A percentile compares a stretch with the other conserved stretches of the same genome.
These are phyloP conservation scores for Empidonax traillii DNA, from an alignment of 2,113 vertebrate genomes.

Conservation along the genomic window DNA sequence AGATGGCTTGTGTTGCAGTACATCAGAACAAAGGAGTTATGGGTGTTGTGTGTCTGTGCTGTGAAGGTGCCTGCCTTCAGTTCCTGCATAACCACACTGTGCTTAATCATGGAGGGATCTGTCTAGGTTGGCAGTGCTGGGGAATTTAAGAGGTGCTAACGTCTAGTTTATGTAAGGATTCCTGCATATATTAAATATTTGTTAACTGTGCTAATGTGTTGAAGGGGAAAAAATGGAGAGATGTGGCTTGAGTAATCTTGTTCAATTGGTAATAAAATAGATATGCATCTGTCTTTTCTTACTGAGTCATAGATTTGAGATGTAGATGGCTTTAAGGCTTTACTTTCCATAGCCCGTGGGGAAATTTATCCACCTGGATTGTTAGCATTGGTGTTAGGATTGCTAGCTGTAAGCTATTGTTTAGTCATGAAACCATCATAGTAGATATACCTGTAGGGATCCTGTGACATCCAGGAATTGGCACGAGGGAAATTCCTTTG, in stretches of 20 bases:
- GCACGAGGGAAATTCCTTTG: background rate
- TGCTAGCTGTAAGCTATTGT: background rate
- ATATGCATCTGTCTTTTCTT: background rate
- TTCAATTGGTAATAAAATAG: background rate
- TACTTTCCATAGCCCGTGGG: background rate
- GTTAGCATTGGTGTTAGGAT: background rate
- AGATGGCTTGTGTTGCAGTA: background rate
- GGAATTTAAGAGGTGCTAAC: background rate
- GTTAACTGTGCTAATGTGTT: background rate
- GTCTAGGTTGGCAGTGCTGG: background rate
- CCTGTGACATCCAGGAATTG: background rate
- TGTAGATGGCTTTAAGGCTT: background rate
- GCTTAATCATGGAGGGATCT: background rate
- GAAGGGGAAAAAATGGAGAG: background rate
- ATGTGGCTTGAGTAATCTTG: background rate
- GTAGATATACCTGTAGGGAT: background rate
- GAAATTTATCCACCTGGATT: background rate
- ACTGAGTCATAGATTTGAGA: background rate
- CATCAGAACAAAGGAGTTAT: background rate
- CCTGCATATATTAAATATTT: background rate
- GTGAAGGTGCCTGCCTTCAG: background rate
- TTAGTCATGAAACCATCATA: background rate
- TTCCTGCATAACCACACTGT: background rate
- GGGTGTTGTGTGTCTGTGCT: background rate
- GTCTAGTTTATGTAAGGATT: slow-evolving; percentile 6